Conservation (phyloP, 2,888 invertebrate species). For the Perithous albicinctus region DNA sequence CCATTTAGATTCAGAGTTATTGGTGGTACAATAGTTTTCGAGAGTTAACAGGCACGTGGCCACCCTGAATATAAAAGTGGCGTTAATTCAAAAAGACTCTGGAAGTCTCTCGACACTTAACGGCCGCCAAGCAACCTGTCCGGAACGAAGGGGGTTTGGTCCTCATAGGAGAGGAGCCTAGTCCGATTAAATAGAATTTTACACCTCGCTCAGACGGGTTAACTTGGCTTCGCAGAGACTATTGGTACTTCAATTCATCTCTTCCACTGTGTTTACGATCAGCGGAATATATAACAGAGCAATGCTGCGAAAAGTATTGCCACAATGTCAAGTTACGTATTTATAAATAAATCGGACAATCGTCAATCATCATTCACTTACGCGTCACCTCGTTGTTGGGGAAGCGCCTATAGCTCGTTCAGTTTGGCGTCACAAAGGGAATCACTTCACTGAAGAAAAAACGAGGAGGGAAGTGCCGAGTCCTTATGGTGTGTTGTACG, state of each 20-base stretch:
- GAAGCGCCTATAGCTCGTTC: conserved; percentile 38
- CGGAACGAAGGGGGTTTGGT: conserved; percentile 54
- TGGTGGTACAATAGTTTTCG: neutral
- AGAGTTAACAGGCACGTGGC: conserved; percentile 37
- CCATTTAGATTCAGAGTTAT: neutral
- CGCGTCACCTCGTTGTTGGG: conserved; percentile 55
- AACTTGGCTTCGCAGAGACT: conserved; percentile 39
- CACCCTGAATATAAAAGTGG: conserved; percentile 24
- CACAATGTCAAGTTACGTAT: conserved; percentile 65
- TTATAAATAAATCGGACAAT: conserved; percentile 83
- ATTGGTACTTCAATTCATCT: conserved; percentile 10
- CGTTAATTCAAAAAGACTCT: conserved; percentile 54
- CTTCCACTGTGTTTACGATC: too few species aligned
- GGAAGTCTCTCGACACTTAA: conserved; percentile 53
- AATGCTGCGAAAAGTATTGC: conserved; percentile 25
- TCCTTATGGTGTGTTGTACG: neutral
- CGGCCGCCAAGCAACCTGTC: conserved; percentile 62
- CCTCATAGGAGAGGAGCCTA: conserved; percentile 1
- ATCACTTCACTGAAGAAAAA: conserved; percentile 57
- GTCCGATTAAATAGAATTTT: conserved; percentile 71
- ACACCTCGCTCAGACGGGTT: conserved; percentile 71
- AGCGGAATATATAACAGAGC: neutral
- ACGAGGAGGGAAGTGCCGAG: conserved; percentile 25
- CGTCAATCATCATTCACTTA: conserved; percentile 77
- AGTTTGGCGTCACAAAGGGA: conserved; percentile 42